Conservation (phyloP, 2,797 vertebrate species). For the Chloroceryle inda region DNA sequence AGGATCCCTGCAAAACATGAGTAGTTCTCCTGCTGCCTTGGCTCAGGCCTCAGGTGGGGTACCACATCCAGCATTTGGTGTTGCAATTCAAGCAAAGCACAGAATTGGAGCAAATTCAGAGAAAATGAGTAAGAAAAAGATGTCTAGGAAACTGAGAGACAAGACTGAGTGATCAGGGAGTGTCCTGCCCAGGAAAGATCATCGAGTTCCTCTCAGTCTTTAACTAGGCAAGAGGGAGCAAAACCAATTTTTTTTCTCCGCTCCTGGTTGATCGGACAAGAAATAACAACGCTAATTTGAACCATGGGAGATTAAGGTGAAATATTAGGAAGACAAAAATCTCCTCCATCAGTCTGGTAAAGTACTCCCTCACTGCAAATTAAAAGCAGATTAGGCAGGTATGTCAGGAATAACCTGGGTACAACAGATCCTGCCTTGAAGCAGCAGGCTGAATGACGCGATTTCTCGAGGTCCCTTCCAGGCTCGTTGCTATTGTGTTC, state of each 20-base stretch:
- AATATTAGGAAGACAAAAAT: slow-evolving; percentile 6
- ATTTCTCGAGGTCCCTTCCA: background rate
- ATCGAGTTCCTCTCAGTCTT: background rate
- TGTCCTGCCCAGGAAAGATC: background rate
- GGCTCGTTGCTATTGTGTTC: background rate
- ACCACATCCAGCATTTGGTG: background rate
- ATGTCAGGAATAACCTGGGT: background rate
- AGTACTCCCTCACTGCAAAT: slow-evolving; percentile 34
- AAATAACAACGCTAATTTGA: slow-evolving; percentile 15
- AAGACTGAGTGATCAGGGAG: background rate
- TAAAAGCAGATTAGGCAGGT: slow-evolving; percentile 44
- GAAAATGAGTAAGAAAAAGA: background rate
- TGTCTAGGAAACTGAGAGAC: background rate
- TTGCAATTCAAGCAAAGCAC: background rate
- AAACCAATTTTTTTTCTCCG: background rate
- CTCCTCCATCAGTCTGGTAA: background rate
- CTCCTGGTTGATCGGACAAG: background rate
- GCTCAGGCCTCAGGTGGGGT: background rate
- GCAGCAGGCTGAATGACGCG: background rate
- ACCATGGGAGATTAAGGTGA: slow-evolving; percentile 23
- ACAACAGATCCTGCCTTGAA: background rate
- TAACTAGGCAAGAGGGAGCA: slow-evolving; percentile 21
- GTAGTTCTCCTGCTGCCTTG: background rate
- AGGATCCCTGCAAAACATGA: background rate
- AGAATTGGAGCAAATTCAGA: background rate